Evolutionary conservation across 1,140 invertebrate genomes (phyloP).

Genomic region (Philopotamus ludificatus): DNA sequence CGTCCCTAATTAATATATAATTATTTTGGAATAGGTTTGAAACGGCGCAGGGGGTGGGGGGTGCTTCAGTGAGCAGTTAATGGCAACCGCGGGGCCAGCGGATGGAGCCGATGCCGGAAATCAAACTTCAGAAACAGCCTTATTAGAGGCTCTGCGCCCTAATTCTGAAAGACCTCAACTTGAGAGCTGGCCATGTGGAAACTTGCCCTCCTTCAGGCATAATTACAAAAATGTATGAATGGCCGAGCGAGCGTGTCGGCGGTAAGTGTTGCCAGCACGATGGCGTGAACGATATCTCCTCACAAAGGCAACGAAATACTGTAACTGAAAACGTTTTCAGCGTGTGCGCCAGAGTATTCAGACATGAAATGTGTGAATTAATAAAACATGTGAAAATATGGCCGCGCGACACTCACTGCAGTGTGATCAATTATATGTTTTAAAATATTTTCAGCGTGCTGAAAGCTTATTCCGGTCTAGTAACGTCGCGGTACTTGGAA

Average conservation of each 20-base stretch:
- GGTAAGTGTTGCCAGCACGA: too few relatives aligned
- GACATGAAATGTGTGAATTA: too few relatives aligned
- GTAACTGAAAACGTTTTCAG: too few relatives aligned
- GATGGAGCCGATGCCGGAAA: conserved; percentile 1
- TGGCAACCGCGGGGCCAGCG: neutral
- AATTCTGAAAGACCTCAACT: conserved; percentile 5
- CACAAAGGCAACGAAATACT: neutral
- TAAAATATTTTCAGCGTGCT: too few relatives aligned
- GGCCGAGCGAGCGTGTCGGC: neutral
- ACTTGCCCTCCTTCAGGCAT: conserved; percentile 1
- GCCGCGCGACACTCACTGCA: too few relatives aligned
- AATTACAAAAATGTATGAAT: conserved; percentile 6
- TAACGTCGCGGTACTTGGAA: too few relatives aligned
- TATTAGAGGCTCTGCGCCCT: conserved; percentile 4
- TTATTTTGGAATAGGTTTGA: conserved; percentile 4
- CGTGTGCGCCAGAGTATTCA: too few relatives aligned
- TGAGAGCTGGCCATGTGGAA: conserved; percentile 7
- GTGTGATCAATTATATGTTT: too few relatives aligned
- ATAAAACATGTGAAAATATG: too few relatives aligned
- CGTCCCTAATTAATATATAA: conserved; percentile 3
- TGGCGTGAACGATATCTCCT: neutral
- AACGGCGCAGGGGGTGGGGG: neutral
- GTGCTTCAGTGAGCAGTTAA: neutral
- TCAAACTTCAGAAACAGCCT: conserved; percentile 13
- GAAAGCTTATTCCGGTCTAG: too few relatives aligned